Evolutionary conservation across 2,888 invertebrate genomes (phyloP).

Genomic region (Myathropa florea): DNA sequence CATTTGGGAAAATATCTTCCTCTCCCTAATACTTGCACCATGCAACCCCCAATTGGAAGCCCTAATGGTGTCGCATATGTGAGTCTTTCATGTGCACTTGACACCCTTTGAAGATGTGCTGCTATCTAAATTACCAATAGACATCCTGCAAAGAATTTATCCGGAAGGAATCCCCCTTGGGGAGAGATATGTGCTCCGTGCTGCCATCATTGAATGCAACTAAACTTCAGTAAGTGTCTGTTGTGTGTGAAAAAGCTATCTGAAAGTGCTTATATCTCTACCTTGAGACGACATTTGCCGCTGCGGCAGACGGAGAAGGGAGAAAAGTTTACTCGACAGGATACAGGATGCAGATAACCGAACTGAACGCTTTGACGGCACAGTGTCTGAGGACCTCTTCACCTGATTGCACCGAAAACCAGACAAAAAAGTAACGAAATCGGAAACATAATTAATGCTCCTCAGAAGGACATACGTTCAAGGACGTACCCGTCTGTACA

Average conservation of each 20-base stretch:
- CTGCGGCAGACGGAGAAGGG: conserved; percentile 25
- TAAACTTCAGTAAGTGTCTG: conserved; percentile 12
- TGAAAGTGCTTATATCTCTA: conserved; percentile 34
- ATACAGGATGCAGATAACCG: conserved; percentile 63
- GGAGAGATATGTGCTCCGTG: conserved; percentile 18
- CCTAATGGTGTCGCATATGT: conserved; percentile 1
- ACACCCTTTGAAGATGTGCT: conserved; percentile 6
- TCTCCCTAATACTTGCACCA: too few species aligned
- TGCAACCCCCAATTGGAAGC: too few species aligned
- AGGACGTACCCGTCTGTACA: conserved; percentile 44
- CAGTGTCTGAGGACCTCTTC: conserved; percentile 28
- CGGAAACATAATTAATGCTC: conserved; percentile 48
- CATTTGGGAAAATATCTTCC: neutral
- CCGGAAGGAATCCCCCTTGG: conserved; percentile 44
- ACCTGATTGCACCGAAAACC: conserved; percentile 33
- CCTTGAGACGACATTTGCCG: conserved; percentile 51
- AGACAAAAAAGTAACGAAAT: conserved; percentile 6
- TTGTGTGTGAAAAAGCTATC: conserved; percentile 21
- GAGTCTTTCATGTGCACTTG: conserved; percentile 27
- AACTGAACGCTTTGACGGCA: conserved; percentile 39
- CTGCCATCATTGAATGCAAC: conserved; percentile 44
- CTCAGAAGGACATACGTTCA: conserved; percentile 35
- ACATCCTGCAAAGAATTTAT: conserved; percentile 54
- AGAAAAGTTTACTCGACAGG: conserved; percentile 23
- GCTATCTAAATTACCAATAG: conserved; percentile 65